These are phyloP conservation scores for Bathynomus jamesi DNA, from an alignment of 1,140 invertebrate genomes.

Conservation along the genomic window DNA sequence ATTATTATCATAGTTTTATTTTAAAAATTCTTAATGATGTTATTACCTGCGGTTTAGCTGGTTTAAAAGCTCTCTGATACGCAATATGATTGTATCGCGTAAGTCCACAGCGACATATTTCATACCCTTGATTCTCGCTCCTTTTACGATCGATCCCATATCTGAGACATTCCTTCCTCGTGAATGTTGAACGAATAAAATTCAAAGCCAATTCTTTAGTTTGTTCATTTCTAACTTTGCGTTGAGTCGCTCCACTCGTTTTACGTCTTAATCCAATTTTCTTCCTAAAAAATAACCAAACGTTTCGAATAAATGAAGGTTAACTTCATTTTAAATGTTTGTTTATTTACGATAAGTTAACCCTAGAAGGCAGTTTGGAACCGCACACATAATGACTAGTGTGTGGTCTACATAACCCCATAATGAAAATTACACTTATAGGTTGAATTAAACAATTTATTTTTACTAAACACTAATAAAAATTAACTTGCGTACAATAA, in stretches of 20 bases:
- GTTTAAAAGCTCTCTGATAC: background rate
- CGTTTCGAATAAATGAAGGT: too few species aligned
- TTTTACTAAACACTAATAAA: too few species aligned
- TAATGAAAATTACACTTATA: too few species aligned
- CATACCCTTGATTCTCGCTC: background rate
- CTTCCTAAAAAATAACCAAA: slow-evolving; percentile 5
- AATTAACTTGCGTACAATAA: too few species aligned
- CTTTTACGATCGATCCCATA: background rate
- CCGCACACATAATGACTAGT: too few species aligned
- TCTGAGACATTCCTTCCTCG: slow-evolving; percentile 24
- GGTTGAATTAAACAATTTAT: too few species aligned
- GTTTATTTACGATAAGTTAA: too few species aligned
- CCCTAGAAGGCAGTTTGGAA: too few species aligned
- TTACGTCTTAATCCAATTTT: slow-evolving; percentile 29
- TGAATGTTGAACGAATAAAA: slow-evolving; percentile 22
- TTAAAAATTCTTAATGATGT: too few species aligned
- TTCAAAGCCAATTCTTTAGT: slow-evolving; percentile 7
- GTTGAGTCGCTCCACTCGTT: slow-evolving; percentile 16
- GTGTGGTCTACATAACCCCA: too few species aligned
- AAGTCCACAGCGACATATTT: background rate
- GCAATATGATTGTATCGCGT: background rate
- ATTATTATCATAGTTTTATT: too few species aligned
- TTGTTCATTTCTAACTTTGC: slow-evolving; percentile 5
- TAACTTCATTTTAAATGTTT: too few species aligned
- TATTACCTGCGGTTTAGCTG: background rate